A percentile compares a stretch with the other conserved stretches of the same genome.
Conservation (phyloP, 2,113 vertebrate genomes). For the Chaetorhynchus papuensis region DNA sequence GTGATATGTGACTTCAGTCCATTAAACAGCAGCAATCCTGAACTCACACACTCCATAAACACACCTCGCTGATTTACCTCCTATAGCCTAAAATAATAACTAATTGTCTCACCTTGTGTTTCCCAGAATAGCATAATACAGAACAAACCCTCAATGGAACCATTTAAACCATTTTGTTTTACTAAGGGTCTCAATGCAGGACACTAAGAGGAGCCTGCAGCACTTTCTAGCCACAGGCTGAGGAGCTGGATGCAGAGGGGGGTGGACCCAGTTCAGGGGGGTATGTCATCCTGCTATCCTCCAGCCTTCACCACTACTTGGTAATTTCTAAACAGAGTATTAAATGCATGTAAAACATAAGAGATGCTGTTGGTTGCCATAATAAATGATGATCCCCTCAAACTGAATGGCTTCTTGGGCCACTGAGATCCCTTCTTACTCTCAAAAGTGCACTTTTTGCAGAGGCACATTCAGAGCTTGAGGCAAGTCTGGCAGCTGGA, state of each 20-base stretch:
- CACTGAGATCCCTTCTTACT: too few species aligned
- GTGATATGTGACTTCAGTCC: neutral
- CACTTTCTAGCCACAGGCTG: neutral
- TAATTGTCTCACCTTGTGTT: neutral
- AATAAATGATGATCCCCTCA: neutral
- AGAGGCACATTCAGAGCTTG: neutral
- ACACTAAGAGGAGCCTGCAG: neutral
- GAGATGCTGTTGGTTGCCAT: neutral
- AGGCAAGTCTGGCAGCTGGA: neutral
- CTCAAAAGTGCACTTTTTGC: neutral
- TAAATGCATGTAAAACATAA: neutral
- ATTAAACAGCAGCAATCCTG: neutral
- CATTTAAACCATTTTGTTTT: neutral
- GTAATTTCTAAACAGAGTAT: neutral
- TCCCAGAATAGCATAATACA: neutral
- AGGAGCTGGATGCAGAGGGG: neutral
- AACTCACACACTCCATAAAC: neutral
- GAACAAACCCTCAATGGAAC: neutral
- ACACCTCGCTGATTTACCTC: neutral
- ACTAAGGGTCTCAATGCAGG: neutral
- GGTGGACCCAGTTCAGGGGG: accelerated
- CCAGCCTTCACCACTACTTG: neutral
- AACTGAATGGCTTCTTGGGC: neutral
- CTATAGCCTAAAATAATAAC: neutral
- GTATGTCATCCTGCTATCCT: neutral